Evolutionary conservation across 2,113 vertebrate species (phyloP).

Genomic region (Myodes glareolus): DNA sequence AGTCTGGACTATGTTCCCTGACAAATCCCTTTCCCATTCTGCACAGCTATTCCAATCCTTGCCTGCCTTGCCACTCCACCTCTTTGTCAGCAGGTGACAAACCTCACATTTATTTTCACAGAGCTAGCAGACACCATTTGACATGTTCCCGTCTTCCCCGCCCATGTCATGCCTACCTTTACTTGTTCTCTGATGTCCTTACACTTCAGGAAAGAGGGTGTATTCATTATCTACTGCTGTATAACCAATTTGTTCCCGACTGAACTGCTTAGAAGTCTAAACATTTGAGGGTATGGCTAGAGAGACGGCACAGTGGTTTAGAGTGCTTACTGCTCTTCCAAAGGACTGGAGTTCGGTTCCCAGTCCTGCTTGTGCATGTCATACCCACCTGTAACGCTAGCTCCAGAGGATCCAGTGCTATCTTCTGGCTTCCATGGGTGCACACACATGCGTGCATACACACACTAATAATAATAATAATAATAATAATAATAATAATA

Average conservation of each 20-base stretch:
- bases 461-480: background rate
- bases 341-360: background rate
- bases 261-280: background rate
- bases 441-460: background rate
- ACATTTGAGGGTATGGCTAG: background rate
- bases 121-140: background rate
- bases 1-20: background rate
- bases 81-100: background rate
- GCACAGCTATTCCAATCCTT: background rate
- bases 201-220: background rate
- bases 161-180: background rate
- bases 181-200: slow-evolving; percentile 3
- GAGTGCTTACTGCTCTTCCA: background rate
- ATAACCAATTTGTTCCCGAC: background rate
- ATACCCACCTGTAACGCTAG: background rate
- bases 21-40: background rate
- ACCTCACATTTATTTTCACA: background rate
- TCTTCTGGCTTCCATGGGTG: background rate
- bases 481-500: background rate
- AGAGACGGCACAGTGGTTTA: background rate
- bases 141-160: background rate
- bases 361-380: background rate
- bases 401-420: background rate
- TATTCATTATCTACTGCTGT: background rate
- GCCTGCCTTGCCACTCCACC: background rate